Conservation (phyloP, 2,113 vertebrate species). For the Stegastes partitus region DNA sequence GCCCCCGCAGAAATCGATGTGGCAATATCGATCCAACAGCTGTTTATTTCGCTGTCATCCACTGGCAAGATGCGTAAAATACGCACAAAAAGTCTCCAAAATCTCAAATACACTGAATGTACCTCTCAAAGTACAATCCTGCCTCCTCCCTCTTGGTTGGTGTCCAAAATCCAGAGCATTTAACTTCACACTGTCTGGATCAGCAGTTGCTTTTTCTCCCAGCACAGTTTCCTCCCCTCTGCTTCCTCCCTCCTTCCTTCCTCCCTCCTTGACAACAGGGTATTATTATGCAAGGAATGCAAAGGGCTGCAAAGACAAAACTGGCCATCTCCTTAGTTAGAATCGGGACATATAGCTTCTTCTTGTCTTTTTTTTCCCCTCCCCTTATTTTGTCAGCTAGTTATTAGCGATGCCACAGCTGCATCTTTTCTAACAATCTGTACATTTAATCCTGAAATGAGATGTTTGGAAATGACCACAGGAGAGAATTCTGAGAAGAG, state of each 20-base stretch:
- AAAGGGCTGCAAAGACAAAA: slow-evolving; percentile 44
- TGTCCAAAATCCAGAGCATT: slow-evolving; percentile 31
- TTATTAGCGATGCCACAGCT: slow-evolving; percentile 9
- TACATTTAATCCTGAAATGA: slow-evolving; percentile 38
- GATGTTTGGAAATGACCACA: slow-evolving; percentile 37
- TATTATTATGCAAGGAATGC: slow-evolving; percentile 74
- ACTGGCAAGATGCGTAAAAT: not conserved
- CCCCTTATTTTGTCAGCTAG: not conserved
- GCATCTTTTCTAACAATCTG: slow-evolving; percentile 1
- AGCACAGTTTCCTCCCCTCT: slow-evolving; percentile 63
- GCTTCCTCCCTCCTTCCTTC: slow-evolving; percentile 54
- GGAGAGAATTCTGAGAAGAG: not conserved
- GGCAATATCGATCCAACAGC: slow-evolving; percentile 1
- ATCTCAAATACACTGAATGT: no score
- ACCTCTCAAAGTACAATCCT: not conserved
- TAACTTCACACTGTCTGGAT: slow-evolving; percentile 48
- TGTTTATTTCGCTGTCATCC: not conserved
- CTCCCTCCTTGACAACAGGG: slow-evolving; percentile 66
- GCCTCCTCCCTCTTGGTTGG: not conserved
- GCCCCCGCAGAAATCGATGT: slow-evolving; percentile 24
- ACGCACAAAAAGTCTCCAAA: not conserved
- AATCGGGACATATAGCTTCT: not conserved
- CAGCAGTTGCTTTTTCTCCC: slow-evolving; percentile 48
- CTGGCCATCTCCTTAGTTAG: slow-evolving; percentile 16
- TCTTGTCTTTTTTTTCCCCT: not conserved